Evolutionary conservation across 2,888 invertebrate genomes (phyloP), one percentile per base, ranked within the genome.

Genomic region (Stomorhina lunata): DNA sequence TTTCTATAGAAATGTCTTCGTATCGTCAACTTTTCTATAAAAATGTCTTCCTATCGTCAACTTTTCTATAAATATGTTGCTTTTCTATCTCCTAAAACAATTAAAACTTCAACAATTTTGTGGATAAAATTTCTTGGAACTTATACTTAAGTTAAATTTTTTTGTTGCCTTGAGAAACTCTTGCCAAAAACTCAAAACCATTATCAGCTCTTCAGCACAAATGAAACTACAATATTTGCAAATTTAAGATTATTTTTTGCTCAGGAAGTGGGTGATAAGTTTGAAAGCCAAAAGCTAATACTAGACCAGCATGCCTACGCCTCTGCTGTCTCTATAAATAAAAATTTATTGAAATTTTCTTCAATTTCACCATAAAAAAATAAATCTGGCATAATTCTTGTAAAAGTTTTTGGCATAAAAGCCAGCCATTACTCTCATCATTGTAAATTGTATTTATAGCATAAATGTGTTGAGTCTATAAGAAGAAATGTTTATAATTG

Each of bases 381-480:
- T n/a, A n/a, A 27, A 50, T 5, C 1, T n/a, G n/a, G n/a, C 25
- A 50, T 50, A 50, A 50, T 50, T 32, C 15, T 10, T 66, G 37
- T 10, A 0, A 15, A 65, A 34, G 4, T 22, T 71, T 65, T 79
- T 65, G 78, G 65, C 71, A 79, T 10, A 9, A 48, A 27, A 37
- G 27, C 10, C 27, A 27, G 9, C 48, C 15, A 32, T 66, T 66
- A 68, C 48, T 80, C 17, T 66, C 6, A 6, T 6, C n/a, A 55
- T 66, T 57, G 53, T 55, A 25, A 48, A n/a, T n/a, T n/a, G n/a
- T n/a, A n/a, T n/a, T n/a, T n/a, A n/a, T n/a, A n/a, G n/a, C n/a
- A n/a, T n/a, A 77, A 77, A 77, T 72, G 72, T 81, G 72, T 68
- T 61, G 45, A 81, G 81, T 77, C 81, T 77, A 77, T 81, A 55